Evolutionary conservation across 2,888 invertebrate species (phyloP).

Genomic region (Orthosia gracilis): DNA sequence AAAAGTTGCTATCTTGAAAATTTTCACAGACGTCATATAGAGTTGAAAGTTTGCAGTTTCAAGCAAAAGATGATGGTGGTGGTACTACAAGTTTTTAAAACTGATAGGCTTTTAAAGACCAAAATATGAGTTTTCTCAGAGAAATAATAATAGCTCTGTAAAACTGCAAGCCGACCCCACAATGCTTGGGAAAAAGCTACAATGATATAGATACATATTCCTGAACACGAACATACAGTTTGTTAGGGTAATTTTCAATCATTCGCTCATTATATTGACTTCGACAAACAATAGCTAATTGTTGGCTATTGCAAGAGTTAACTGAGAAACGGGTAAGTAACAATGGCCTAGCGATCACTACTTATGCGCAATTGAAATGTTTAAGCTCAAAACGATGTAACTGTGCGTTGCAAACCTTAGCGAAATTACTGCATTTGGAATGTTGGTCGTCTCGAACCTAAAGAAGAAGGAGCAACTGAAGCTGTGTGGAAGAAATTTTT

Average conservation of each 20-base stretch:
- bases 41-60: no score
- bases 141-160: background rate
- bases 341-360: slow-evolving; percentile 62
- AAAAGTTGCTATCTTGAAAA: no score
- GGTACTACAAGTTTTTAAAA: background rate
- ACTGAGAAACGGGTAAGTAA: slow-evolving; percentile 63
- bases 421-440: slow-evolving; percentile 46
- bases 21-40: background rate
- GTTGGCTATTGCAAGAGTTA: slow-evolving; percentile 63
- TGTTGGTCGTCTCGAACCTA: slow-evolving; percentile 25
- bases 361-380: slow-evolving; percentile 63
- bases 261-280: slow-evolving; percentile 64
- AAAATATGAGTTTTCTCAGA: background rate
- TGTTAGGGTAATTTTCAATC: slow-evolving; percentile 63
- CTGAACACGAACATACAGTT: slow-evolving; percentile 58
- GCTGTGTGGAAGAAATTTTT: slow-evolving; percentile 4
- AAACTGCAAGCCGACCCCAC: slow-evolving; percentile 23
- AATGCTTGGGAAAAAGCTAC: slow-evolving; percentile 41
- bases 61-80: no score
- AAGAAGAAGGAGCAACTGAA: slow-evolving; percentile 18
- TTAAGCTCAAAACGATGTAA: slow-evolving; percentile 61
- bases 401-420: slow-evolving; percentile 49
- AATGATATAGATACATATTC: slow-evolving; percentile 52
- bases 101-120: background rate
- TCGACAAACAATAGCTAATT: slow-evolving; percentile 68